Evolutionary conservation across 2,888 invertebrate genomes (phyloP), one percentile per base, ranked within the genome.

Genomic region (Aspidapion aeneum): DNA sequence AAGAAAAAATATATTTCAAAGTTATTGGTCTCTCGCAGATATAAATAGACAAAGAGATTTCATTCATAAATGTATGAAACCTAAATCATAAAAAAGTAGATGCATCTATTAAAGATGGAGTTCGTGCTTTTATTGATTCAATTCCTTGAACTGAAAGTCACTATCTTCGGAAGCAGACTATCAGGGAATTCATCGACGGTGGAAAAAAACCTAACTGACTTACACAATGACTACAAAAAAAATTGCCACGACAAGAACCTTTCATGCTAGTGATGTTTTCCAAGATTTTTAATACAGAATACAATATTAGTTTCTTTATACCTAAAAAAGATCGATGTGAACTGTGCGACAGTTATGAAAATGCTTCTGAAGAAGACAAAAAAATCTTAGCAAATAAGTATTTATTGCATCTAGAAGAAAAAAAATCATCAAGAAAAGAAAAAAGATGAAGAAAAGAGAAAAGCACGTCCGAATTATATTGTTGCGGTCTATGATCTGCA

Each of bases 401-500:
- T 62, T 57, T 58, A 35, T 21, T 17, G 48, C 54, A 62, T 21
- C 57, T 62, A 17, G 52, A 2, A 17, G 62, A 62, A 20, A 62
- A 62, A 48, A 58, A 62, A 21, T 54, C 58, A 22, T 54, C 52
- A 20, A 21, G 62, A 12, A 21, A 52, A 52, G 62, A 62, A 19
- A 62, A 62, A 62, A 52, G n/a, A 62, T 1, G 52, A 3, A 1
- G 62, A 62, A 18, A 62, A 62, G 54, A n/a, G n/a, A n/a, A 56
- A 56, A 17, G 48, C 12, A 17, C 3, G 21, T 54, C 18, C 18
- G 2, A n/a, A 18, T 19, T 35, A 21, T 18, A 56, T 35, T 22
- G 61, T 61, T 18, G 35, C 54, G 20, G 58, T 59, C n/a, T 67
- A 50, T 59, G 65, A 72, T 57, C 60, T 72, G 17, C 68, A 73